These are phyloP conservation scores for Pecten maximus DNA, from an alignment of 2,888 invertebrate species.

Conservation along the genomic window DNA sequence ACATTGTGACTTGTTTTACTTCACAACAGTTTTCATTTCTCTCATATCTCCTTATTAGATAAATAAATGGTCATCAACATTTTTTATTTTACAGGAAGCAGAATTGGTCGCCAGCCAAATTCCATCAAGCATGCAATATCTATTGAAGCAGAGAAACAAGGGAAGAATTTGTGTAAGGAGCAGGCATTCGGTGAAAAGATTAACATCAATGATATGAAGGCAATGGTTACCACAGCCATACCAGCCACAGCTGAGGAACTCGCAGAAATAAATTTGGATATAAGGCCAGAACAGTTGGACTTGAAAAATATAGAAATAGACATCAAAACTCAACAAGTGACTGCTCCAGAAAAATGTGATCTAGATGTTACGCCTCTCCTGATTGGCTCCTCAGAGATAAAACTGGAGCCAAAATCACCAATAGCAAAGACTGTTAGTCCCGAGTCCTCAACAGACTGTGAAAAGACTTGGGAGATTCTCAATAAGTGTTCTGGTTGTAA, in stretches of 20 bases:
- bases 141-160: slow-evolving; percentile 62
- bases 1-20: no score
- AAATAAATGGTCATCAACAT: neutral
- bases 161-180: neutral
- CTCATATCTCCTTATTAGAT: no score
- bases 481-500: neutral
- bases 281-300: neutral
- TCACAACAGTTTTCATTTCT: no score
- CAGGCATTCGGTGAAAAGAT: neutral
- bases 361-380: neutral
- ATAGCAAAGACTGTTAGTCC: neutral
- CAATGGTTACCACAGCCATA: neutral
- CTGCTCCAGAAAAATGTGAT: neutral
- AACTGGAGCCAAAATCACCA: slow-evolving; percentile 1
- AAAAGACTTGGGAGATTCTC: neutral
- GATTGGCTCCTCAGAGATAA: neutral
- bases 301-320: neutral
- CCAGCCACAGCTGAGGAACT: neutral
- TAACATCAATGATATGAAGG: neutral
- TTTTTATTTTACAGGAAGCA: slow-evolving; percentile 69
- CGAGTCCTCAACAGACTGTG: neutral
- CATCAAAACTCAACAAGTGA: neutral
- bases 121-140: slow-evolving; percentile 81
- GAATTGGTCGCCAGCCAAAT: slow-evolving; percentile 82
- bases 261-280: neutral